phyloP scores from a whole-genome alignment of 2,113 vertebrate species.

The Poeciliopsis prolifica region DNA sequence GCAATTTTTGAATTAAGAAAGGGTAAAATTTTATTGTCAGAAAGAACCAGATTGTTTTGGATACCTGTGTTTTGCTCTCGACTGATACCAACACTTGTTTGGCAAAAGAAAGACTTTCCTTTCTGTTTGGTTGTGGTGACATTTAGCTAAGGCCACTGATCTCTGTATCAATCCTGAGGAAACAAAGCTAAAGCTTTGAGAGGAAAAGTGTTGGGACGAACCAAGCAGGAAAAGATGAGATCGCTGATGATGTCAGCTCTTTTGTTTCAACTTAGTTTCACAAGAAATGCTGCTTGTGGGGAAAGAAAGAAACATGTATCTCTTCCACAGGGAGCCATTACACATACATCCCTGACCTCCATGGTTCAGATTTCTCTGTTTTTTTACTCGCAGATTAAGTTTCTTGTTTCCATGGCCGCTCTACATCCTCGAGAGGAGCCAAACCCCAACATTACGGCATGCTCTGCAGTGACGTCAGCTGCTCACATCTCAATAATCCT shows the following conservation, averaged over 20 bases:
- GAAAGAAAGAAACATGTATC: conserved; percentile 27
- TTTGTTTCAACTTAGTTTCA: conserved; percentile 46
- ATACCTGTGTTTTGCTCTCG: neutral
- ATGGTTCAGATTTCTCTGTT: conserved; percentile 14
- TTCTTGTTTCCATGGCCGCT: conserved; percentile 65
- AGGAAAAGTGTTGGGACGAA: conserved; percentile 53
- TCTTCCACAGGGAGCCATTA: conserved; percentile 37
- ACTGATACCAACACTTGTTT: neutral
- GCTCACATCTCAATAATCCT: conserved; percentile 28
- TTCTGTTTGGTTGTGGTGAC: conserved; percentile 32
- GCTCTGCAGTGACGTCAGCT: conserved; percentile 56
- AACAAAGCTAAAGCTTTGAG: conserved; percentile 20
- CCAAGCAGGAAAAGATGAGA: conserved; percentile 57
- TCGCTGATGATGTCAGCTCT: conserved; percentile 66
- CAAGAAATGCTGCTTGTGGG: conserved; percentile 55
- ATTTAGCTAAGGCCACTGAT: conserved; percentile 53
- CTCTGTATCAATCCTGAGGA: conserved; percentile 49
- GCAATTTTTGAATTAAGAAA: too few relatives aligned
- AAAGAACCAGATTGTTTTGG: neutral
- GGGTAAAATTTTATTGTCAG: neutral
- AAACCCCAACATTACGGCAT: conserved; percentile 53
- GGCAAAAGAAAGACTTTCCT: conserved; percentile 25
- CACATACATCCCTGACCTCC: conserved; percentile 36
- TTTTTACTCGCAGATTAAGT: conserved; percentile 52
- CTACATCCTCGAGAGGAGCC: conserved; percentile 50